Evolutionary conservation across 2,113 vertebrate species (phyloP).

Genomic region (Nothoprocta perdicaria): DNA sequence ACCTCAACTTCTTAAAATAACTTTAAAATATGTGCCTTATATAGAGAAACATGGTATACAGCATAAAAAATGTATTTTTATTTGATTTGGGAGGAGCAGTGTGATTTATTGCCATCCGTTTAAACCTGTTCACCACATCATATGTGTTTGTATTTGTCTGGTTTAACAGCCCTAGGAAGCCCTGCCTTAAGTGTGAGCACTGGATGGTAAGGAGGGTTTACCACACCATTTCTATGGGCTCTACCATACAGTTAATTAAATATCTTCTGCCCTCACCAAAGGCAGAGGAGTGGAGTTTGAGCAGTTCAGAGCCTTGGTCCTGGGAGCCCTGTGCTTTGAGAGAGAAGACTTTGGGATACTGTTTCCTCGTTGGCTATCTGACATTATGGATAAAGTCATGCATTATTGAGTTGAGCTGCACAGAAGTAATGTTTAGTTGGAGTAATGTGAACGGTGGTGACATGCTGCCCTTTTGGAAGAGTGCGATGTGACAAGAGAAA

Average conservation of each 20-base stretch:
- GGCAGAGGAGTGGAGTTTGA: fast-evolving
- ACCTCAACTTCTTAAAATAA: constrained; percentile 20
- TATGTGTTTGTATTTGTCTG: not conserved
- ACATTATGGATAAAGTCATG: not conserved
- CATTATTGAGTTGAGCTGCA: not conserved
- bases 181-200: not conserved
- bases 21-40: not conserved
- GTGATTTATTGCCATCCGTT: constrained; percentile 12
- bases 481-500: not conserved
- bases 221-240: not conserved
- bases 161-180: not conserved
- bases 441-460: not conserved
- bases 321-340: not conserved
- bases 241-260: fast-evolving
- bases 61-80: not conserved
- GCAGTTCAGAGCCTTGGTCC: not conserved
- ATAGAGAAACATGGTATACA: not conserved
- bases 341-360: not conserved
- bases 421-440: not conserved
- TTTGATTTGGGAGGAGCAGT: not conserved
- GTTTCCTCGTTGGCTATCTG: not conserved
- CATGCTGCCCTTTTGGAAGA: not conserved
- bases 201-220: not conserved
- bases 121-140: not conserved
- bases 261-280: not conserved